Evolutionary conservation across 2,797 vertebrate genomes (phyloP), one percentile per base, ranked within the genome.

Genomic region (Anabas testudineus): DNA sequence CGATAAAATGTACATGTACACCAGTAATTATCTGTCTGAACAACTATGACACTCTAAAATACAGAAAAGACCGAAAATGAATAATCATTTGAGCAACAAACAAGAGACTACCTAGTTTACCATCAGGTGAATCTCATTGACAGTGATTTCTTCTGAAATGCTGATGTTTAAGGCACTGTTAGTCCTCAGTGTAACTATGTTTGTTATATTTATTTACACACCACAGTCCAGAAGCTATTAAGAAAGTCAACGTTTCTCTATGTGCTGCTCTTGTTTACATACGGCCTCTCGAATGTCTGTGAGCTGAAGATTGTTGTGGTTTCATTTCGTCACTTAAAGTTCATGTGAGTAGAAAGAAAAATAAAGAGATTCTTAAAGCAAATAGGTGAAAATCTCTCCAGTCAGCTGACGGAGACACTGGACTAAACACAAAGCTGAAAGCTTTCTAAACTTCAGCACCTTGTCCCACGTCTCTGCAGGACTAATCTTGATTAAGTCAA

Each of bases 381-480:
- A 48, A 22, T 2, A 39, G 5, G 52, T 19, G 2, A 64, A 21
- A 36, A 42, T 13, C 7, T 16, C 6, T 28, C 13, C 10, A 13
- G 13, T 47, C 19, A 16, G 21, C 48, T 26, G 28, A 34, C 5
- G 14, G n/a, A 62, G 28, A 45, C 5, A 24, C 2, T 26, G 16
- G 7, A 48, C 3, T 30, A 18, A 1, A 37, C 14, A 15, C 4
- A 48, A 51, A 37, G 13, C 5, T 14, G 2, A 39, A 16, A 46
- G 34, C 48, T 68, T 46, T 15, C n/a, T 51, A 12, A 57, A 62
- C 51, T 30, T 13, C 16, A 42, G 7, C 34, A 21, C 49, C 30
- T 8, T 32, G 9, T 39, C 12, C 7, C 18, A 52, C 3, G 15
- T 48, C n/a, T 42, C 41, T 42, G 30, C 16, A 22, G 41, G 58